Percentiles rank a stretch among this genome's conserved stretches.
These are phyloP conservation scores for Emmelina monodactyla DNA, from an alignment of 2,888 invertebrate genomes.

Conservation along the genomic window DNA sequence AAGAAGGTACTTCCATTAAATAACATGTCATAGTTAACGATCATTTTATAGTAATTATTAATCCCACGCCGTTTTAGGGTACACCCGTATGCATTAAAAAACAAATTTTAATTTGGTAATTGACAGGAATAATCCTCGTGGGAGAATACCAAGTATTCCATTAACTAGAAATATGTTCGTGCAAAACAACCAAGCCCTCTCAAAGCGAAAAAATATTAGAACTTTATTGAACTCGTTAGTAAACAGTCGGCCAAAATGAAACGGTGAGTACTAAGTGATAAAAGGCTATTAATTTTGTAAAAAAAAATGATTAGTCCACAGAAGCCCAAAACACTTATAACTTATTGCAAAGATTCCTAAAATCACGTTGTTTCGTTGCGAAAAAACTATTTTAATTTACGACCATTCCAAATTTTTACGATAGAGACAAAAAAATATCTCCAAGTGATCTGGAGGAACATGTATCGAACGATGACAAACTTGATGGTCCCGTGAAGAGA, in stretches of 20 bases:
- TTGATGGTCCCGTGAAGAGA: conserved; percentile 13
- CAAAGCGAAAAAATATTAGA: background rate
- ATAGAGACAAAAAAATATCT: conserved; percentile 19
- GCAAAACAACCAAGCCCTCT: background rate
- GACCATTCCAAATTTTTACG: too few relatives aligned
- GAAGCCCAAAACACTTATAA: too few relatives aligned
- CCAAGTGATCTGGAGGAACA: conserved; percentile 21
- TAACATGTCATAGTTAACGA: too few relatives aligned
- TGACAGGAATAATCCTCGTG: conserved; percentile 17
- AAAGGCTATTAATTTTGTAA: too few relatives aligned
- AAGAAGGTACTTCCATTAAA: too few relatives aligned
- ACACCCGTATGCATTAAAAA: background rate
- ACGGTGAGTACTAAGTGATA: too few relatives aligned
- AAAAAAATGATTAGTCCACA: too few relatives aligned
- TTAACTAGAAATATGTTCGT: background rate
- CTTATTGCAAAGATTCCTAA: too few relatives aligned
- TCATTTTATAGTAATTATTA: too few relatives aligned
- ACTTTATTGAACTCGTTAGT: background rate
- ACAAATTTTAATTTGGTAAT: conserved; percentile 23
- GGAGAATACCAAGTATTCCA: conserved; percentile 12
- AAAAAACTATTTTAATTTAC: too few relatives aligned
- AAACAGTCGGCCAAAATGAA: background rate
- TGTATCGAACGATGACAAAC: conserved; percentile 11
- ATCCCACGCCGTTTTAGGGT: too few relatives aligned
- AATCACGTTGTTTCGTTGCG: too few relatives aligned